Percentiles rank a stretch among this genome's conserved stretches.
These are phyloP conservation scores for Eudemis profundana DNA, from an alignment of 2,888 invertebrate species.

Conservation along the genomic window DNA sequence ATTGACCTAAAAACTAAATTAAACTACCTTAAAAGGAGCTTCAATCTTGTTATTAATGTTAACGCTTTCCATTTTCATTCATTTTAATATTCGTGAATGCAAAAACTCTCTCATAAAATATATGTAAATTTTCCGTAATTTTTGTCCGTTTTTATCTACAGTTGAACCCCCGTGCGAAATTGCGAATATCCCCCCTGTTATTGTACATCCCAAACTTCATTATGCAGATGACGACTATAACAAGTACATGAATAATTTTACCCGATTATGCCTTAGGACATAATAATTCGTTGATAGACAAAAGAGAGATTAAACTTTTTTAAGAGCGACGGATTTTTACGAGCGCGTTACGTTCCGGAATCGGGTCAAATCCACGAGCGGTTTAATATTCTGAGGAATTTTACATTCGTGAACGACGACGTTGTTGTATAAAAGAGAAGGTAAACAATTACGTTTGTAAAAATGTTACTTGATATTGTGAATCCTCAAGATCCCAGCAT, in stretches of 20 bases:
- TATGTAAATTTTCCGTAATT: neutral
- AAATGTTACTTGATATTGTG: neutral
- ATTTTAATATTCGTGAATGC: neutral
- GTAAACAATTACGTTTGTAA: neutral
- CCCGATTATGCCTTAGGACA: constrained; percentile 48
- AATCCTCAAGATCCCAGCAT: neutral
- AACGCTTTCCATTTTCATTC: too few relatives aligned
- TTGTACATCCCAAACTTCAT: constrained; percentile 51
- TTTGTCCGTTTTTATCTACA: constrained; percentile 17
- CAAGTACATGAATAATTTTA: constrained; percentile 62
- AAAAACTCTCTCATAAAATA: neutral
- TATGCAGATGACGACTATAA: constrained; percentile 73
- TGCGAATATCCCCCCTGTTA: constrained; percentile 33
- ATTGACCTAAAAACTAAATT: too few relatives aligned
- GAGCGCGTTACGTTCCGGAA: neutral
- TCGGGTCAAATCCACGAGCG: constrained; percentile 19
- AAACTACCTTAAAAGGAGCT: too few relatives aligned
- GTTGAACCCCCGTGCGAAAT: constrained; percentile 30
- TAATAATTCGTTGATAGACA: constrained; percentile 18
- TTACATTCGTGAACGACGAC: neutral
- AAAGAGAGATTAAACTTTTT: constrained; percentile 24
- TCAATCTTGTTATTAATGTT: too few relatives aligned
- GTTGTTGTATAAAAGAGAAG: constrained; percentile 9
- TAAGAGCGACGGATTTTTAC: constrained; percentile 5
- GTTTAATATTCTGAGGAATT: constrained; percentile 6